These are phyloP conservation scores for Periplaneta americana DNA, from an alignment of 1,140 invertebrate genomes.

Conservation along the genomic window DNA sequence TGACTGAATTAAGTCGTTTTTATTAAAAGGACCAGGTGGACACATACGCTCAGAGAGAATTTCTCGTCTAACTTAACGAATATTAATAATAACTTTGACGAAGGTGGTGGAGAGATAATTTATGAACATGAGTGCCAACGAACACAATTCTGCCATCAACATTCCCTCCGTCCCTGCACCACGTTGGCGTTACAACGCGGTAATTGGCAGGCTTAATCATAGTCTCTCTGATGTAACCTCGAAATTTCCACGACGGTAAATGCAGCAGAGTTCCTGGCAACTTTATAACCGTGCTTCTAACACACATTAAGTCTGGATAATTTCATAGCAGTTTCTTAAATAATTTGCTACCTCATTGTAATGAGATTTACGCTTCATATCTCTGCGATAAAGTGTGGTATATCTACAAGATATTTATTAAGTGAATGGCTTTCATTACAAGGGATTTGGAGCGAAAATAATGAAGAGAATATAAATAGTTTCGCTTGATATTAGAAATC, in stretches of 20 bases:
- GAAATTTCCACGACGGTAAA: neutral
- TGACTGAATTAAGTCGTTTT: no score
- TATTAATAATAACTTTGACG: neutral
- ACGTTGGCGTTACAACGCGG: neutral
- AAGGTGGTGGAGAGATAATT: neutral
- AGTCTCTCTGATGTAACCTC: neutral
- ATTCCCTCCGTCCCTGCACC: neutral
- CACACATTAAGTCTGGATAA: no score
- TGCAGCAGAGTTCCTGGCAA: neutral
- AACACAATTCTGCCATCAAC: neutral
- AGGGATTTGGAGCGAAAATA: no score
- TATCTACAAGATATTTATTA: no score
- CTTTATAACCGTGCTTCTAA: neutral
- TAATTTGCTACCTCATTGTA: no score
- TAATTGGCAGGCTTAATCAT: neutral
- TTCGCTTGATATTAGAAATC: no score
- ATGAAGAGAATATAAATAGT: no score
- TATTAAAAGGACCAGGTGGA: neutral
- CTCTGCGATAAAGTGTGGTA: no score
- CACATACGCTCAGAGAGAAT: neutral
- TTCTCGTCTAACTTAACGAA: neutral
- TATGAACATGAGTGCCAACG: neutral
- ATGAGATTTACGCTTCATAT: no score
- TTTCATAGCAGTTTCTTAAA: no score
- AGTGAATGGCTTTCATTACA: no score